Evolutionary conservation across 2,888 invertebrate species (phyloP), one percentile per base, ranked within the genome.

Genomic region (Mythimna ferrago): DNA sequence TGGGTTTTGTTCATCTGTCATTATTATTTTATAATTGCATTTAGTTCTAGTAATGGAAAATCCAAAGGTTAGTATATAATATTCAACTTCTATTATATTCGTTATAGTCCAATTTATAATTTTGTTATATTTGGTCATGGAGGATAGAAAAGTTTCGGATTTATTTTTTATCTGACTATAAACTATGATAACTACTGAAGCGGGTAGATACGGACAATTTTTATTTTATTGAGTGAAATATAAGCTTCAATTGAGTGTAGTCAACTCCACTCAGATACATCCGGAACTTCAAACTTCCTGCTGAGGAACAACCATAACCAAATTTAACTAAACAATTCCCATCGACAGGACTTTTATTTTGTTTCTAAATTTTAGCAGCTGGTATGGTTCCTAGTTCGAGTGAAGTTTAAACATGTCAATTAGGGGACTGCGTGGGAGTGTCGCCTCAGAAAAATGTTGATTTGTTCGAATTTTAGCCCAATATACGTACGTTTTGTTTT

Each of bases 331-430:
- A 88, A 89, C 79, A 82, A 86, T 87, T 89, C 89, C 91, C 91
- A 90, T 89, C 91, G 92, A 91, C 90, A 92, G 92, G 93, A 92
- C 92, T 92, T 89, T 87, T 87, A 89, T 92, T 94, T 92, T 91
- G 90, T 93, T 94, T 95, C 95, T 94, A 96, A 96, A 96, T 95
- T 95, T 86, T 96, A 96, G 94, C 95, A 95, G 96, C 95, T 95
- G 96, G 94, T 95, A 96, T 96, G 95, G 96, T 96, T 96, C 96
- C 96, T 96, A 96, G 96, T 94, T 95, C 93, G 94, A 95, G 95
- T 96, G 94, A 96, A 95, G 94, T 94, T 94, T 91, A 92, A 94
- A 95, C 92, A 95, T 96, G 96, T 96, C 96, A 96, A 96, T 96
- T 96, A 96, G 96, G 93, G 95, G 94, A 95, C 93, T 93, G 95